Evolutionary conservation across 2,797 vertebrate genomes (phyloP).

Genomic region (Urosaurus nigricauda): DNA sequence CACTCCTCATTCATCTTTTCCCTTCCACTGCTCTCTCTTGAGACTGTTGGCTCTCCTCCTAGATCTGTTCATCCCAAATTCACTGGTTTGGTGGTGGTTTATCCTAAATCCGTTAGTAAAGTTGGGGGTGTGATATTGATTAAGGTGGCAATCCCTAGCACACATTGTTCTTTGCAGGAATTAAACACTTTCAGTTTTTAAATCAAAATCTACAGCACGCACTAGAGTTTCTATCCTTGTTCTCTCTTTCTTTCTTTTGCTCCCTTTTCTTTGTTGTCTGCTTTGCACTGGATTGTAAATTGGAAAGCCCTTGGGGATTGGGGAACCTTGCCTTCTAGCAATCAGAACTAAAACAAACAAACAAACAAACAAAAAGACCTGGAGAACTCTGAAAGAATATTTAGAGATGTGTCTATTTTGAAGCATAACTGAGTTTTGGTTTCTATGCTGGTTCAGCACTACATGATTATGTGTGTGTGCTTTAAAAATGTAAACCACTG

Average conservation of each 20-base stretch:
- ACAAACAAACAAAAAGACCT: no score
- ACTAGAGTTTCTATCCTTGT: background rate
- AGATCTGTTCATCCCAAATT: slow-evolving; percentile 2
- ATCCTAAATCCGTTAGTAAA: no score
- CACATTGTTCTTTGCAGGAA: background rate
- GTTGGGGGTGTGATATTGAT: background rate
- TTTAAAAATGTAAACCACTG: no score
- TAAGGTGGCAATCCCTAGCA: background rate
- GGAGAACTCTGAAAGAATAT: no score
- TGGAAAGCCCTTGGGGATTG: no score
- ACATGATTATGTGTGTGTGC: no score
- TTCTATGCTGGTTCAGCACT: no score
- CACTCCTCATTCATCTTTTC: background rate
- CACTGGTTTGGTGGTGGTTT: rapidly evolving
- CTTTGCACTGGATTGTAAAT: background rate
- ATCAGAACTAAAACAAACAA: no score
- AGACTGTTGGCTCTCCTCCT: background rate
- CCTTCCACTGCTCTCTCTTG: background rate
- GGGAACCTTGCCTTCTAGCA: background rate
- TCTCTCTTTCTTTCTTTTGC: rapidly evolving
- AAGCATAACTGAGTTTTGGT: no score
- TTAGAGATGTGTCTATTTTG: no score
- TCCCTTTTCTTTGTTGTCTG: background rate
- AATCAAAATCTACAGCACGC: no score
- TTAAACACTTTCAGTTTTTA: background rate